Evolutionary conservation across 2,797 vertebrate species (phyloP).

Genomic region (Eulemur mongoz): DNA sequence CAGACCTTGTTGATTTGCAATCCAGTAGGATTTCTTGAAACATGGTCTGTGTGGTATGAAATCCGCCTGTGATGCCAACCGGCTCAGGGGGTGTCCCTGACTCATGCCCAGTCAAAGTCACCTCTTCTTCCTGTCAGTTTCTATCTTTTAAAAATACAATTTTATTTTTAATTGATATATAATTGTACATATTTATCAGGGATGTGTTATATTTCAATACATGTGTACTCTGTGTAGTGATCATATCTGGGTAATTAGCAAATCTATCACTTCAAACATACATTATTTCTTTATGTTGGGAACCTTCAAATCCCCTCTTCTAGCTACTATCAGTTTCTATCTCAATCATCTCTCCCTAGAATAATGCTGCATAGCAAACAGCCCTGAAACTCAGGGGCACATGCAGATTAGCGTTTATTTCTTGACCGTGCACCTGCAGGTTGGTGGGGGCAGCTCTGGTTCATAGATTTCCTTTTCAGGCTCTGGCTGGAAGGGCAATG

Average conservation of each 20-base stretch:
- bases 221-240: neutral
- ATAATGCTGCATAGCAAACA: neutral
- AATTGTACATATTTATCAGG: neutral
- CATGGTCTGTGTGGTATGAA: neutral
- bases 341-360: neutral
- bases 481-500: neutral
- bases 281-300: neutral
- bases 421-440: neutral
- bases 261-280: neutral
- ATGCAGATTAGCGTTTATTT: neutral
- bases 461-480: neutral
- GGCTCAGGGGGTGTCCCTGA: neutral
- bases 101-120: neutral
- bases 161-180: neutral
- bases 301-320: neutral
- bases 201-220: neutral
- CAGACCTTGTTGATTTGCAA: neutral
- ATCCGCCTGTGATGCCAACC: accelerated
- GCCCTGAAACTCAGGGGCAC: neutral
- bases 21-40: neutral
- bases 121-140: neutral
- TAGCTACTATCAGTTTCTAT: neutral
- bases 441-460: neutral
- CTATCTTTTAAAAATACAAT: neutral
- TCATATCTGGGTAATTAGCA: neutral